Percentiles rank a stretch among this genome's conserved stretches.
Evolutionary conservation across 2,797 vertebrate genomes (phyloP).

Genomic region (Hyperoplus lanceolatus): DNA sequence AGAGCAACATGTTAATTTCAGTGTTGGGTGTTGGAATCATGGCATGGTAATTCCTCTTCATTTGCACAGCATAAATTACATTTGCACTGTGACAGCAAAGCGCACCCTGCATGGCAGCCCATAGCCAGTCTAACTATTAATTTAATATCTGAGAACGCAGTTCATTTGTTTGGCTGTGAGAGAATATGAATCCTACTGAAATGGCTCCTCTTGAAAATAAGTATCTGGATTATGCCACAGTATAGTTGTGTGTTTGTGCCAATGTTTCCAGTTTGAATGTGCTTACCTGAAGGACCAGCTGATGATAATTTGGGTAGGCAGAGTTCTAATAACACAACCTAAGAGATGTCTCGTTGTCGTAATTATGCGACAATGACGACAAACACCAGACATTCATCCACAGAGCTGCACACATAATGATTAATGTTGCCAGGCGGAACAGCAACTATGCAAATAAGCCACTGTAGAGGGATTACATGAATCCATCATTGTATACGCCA

Average conservation of each 20-base stretch:
- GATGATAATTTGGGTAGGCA: slow-evolving; percentile 47
- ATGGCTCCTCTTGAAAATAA: slow-evolving; percentile 54
- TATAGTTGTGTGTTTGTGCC: slow-evolving; percentile 1
- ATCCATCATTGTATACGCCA: slow-evolving; percentile 56
- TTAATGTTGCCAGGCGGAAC: slow-evolving; percentile 49
- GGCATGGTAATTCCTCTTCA: slow-evolving; percentile 81
- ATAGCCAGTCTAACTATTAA: slow-evolving; percentile 74
- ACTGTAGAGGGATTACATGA: slow-evolving; percentile 60
- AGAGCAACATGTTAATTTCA: slow-evolving; percentile 66
- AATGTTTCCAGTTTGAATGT: slow-evolving; percentile 15
- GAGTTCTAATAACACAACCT: slow-evolving; percentile 36
- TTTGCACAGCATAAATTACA: slow-evolving; percentile 82
- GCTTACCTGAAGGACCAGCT: slow-evolving; percentile 52
- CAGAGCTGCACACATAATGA: slow-evolving; percentile 33
- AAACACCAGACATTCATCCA: slow-evolving; percentile 59
- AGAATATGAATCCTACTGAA: slow-evolving; percentile 76
- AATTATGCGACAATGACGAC: slow-evolving; percentile 50
- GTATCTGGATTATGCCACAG: slow-evolving; percentile 16
- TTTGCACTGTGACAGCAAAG: slow-evolving; percentile 77
- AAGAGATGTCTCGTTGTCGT: slow-evolving; percentile 36
- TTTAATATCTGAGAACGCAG: slow-evolving; percentile 74
- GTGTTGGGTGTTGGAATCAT: slow-evolving; percentile 69
- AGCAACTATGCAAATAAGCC: slow-evolving; percentile 60
- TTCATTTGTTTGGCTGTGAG: slow-evolving; percentile 74
- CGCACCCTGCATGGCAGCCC: slow-evolving; percentile 67